phyloP scores from a whole-genome alignment of 2,113 vertebrate genomes.

The Romanogobio albipinnatus region DNA sequence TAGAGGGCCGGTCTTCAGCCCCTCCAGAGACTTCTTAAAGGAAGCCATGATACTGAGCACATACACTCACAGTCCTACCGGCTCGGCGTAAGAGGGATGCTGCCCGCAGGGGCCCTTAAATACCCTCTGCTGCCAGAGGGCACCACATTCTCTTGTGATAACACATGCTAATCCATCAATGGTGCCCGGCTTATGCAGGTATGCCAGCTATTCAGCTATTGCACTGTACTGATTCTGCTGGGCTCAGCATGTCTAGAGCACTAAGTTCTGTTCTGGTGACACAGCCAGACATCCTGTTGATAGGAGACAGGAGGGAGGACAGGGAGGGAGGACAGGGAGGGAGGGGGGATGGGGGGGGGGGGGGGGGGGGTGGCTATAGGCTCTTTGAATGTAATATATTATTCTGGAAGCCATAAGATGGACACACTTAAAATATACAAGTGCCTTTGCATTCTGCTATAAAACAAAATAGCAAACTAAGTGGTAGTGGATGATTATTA shows the following conservation, averaged over 20 bases:
- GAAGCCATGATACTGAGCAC: constrained; percentile 69
- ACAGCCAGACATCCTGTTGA: constrained; percentile 54
- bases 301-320: background rate
- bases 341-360: too few species aligned
- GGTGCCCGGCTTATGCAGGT: constrained; percentile 64
- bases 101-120: constrained; percentile 64
- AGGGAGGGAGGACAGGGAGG: background rate
- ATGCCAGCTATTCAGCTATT: constrained; percentile 64
- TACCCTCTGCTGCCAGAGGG: constrained; percentile 64
- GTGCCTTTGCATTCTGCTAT: background rate
- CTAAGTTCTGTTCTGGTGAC: constrained; percentile 7
- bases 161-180: constrained; percentile 67
- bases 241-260: constrained; percentile 69
- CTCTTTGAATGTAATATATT: background rate
- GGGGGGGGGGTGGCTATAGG: too few species aligned
- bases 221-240: constrained; percentile 49
- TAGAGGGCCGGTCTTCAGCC: too few species aligned
- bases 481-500: background rate
- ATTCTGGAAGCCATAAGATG: background rate
- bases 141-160: constrained; percentile 69
- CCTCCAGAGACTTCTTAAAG: constrained; percentile 76
- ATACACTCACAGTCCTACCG: constrained; percentile 37
- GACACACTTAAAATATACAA: background rate
- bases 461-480: background rate
- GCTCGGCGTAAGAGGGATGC: constrained; percentile 42